Percentiles rank a stretch among this genome's conserved stretches.
phyloP scores from a whole-genome alignment of 2,113 vertebrate species.

The Callocephalon fimbriatum region DNA sequence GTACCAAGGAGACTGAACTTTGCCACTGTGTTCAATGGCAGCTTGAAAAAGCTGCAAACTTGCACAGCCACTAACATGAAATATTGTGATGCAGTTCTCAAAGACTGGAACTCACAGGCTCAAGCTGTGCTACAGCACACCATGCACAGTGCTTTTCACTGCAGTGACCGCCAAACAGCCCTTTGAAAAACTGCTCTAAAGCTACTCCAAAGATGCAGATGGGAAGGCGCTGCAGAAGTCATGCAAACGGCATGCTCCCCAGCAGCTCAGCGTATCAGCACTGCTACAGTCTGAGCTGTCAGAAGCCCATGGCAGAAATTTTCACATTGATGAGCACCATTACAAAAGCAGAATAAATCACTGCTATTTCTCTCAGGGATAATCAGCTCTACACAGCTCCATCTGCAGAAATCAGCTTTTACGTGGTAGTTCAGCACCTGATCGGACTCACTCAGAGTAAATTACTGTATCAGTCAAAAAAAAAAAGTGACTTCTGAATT shows the following conservation, averaged over 20 bases:
- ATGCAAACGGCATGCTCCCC: neutral
- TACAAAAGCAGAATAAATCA: constrained; percentile 9
- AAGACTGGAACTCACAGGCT: neutral
- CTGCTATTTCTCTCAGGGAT: neutral
- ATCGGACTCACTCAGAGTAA: neutral
- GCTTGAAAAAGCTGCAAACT: neutral
- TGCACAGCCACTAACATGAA: neutral
- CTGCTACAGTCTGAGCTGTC: neutral
- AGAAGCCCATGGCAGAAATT: constrained; percentile 11
- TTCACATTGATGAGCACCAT: neutral
- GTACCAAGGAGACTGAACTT: neutral
- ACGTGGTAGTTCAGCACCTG: neutral
- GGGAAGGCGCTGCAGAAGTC: neutral
- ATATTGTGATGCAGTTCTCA: neutral
- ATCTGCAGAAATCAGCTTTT: neutral
- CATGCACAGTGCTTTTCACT: neutral
- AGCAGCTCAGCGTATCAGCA: neutral
- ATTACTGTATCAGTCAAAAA: neutral
- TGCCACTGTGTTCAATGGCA: fast-evolving
- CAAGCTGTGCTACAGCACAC: neutral
- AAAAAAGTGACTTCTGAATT: neutral
- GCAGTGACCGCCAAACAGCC: neutral
- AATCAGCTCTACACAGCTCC: neutral
- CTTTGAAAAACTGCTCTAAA: neutral
- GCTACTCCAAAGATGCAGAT: neutral